A percentile compares a stretch with the other conserved stretches of the same genome.
Evolutionary conservation across 1,140 invertebrate species (phyloP).

Genomic region (Limonius californicus): DNA sequence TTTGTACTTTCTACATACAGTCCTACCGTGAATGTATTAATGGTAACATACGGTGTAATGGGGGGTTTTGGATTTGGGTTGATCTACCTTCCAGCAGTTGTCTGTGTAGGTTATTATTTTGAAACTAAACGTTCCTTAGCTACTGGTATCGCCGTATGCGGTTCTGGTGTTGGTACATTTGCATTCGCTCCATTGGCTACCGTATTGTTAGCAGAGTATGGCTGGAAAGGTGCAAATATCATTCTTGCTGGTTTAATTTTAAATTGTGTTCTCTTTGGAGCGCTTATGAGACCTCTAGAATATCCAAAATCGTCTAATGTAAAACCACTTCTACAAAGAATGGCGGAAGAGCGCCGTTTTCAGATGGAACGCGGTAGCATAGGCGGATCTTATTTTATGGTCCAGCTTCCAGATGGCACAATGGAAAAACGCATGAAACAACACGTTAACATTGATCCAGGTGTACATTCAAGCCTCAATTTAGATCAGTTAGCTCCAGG

Average conservation of each 20-base stretch:
- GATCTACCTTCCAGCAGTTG: constrained; percentile 96
- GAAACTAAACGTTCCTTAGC: constrained; percentile 94
- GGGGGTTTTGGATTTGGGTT: constrained; percentile 95
- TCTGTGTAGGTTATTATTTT: constrained; percentile 98
- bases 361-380: constrained; percentile 85
- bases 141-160: constrained; percentile 97
- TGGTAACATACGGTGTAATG: constrained; percentile 90
- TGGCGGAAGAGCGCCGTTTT: constrained; percentile 86
- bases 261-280: constrained; percentile 88
- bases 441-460: constrained; percentile 87
- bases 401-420: constrained; percentile 82
- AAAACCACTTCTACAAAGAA: constrained; percentile 77
- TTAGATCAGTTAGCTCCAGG: constrained; percentile 71
- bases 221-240: constrained; percentile 89
- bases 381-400: constrained; percentile 86
- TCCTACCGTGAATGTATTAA: constrained; percentile 80
- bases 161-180: constrained; percentile 91
- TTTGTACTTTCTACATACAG: constrained; percentile 88
- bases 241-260: constrained; percentile 90
- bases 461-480: constrained; percentile 87
- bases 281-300: constrained; percentile 89
- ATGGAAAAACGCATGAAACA: constrained; percentile 83
- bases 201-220: constrained; percentile 69
- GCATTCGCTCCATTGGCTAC: constrained; percentile 87
- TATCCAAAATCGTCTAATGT: constrained; percentile 66